Evolutionary conservation across 2,888 invertebrate genomes (phyloP), one percentile per base, ranked within the genome.

Genomic region (Nymphalis polychloros): DNA sequence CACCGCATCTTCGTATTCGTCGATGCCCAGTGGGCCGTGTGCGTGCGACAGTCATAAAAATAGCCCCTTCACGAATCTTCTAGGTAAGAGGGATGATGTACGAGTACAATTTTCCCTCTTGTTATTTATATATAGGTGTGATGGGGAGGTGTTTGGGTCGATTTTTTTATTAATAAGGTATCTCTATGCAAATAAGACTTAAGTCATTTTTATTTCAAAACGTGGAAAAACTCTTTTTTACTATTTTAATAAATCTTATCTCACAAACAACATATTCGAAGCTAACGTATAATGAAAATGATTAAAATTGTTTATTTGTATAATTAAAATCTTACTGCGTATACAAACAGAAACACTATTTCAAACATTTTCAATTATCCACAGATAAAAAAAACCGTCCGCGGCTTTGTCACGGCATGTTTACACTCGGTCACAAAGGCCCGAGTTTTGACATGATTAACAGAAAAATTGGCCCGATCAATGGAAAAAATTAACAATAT

Each of bases 31-130:
- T 90, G 89, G 90, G 89, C 87, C 88, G 89, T 90, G 90, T 91
- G 91, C 89, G 89, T 90, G 88, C 88, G 91, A 89, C 90, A 90
- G 88, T 90, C 90, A 91, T 92, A 92, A 92, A 92, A 92, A 92
- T 92, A 91, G 91, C 90, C 91, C 91, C 91, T 89, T 90, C 86
- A 90, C 90, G 88, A 90, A 89, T 90, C 90, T 90, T 89, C 89
- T 88, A 84, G 87, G 88, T 89, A 69, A 70, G 68, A 69, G 74
- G 75, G 76, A 72, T 71, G 75, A 73, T 72, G 73, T 72, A 84
- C 84, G 87, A 87, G 89, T 89, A 89, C 89, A 89, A 90, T 89
- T 89, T 90, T 86, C 85, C 84, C 89, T 88, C 88, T 88, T 83
- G 88, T 88, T 88, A 89, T 82, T 72, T 74, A 68, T 84, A 82